Conservation (phyloP, 1,140 invertebrate species). For the Cecropterus lyciades region DNA sequence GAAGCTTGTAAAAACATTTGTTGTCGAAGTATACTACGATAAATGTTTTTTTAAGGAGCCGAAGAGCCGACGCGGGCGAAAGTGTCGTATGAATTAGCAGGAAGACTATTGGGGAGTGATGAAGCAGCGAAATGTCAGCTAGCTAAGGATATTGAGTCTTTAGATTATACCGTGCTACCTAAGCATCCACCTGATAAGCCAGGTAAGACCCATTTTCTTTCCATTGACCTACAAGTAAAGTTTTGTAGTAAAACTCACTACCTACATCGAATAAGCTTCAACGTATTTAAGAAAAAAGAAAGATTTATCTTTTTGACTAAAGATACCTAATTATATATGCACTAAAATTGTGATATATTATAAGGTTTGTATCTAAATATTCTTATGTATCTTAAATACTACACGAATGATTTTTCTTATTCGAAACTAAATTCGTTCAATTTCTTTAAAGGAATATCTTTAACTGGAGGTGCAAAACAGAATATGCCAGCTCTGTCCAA, state of each 20-base stretch:
- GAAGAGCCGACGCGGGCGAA: constrained; percentile 82
- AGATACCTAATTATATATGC: too few relatives aligned
- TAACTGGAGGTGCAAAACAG: constrained; percentile 61
- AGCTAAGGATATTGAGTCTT: constrained; percentile 52
- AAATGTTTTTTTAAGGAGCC: constrained; percentile 51
- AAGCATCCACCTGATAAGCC: constrained; percentile 43
- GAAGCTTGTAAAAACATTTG: too few relatives aligned
- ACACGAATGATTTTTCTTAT: not conserved
- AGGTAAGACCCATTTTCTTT: constrained; percentile 43
- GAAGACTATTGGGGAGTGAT: constrained; percentile 78
- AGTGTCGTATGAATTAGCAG: constrained; percentile 85
- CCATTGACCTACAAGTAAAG: too few relatives aligned
- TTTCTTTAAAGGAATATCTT: constrained; percentile 43
- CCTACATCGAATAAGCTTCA: too few relatives aligned
- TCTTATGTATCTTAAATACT: too few relatives aligned
- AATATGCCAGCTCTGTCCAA: constrained; percentile 72
- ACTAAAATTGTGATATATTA: too few relatives aligned
- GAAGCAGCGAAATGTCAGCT: constrained; percentile 56
- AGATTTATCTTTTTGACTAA: too few relatives aligned
- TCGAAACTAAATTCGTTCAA: not conserved
- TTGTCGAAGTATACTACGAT: too few relatives aligned
- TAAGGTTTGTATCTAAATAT: too few relatives aligned
- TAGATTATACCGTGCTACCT: constrained; percentile 52
- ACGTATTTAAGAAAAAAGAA: too few relatives aligned
- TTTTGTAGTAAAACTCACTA: too few relatives aligned